Percentiles rank a stretch among this genome's conserved stretches.
Evolutionary conservation across 1,140 invertebrate species (phyloP).

Genomic region (Mylabris phalerata): DNA sequence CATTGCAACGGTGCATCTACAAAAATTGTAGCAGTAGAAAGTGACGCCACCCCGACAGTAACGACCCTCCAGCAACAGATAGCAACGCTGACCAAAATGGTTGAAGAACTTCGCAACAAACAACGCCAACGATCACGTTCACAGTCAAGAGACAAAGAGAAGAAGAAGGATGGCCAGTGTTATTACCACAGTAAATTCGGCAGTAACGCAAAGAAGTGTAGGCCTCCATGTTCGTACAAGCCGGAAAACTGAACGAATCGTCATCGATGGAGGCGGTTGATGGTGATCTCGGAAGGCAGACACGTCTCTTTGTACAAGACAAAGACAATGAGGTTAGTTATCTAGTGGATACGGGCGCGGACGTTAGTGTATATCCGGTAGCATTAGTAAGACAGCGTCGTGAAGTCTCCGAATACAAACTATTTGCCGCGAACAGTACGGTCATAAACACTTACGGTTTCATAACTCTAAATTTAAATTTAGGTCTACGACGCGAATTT

Average conservation of each 20-base stretch:
- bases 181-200: background rate
- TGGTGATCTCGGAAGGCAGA: background rate
- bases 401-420: slow-evolving; percentile 11
- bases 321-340: slow-evolving; percentile 15
- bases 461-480: slow-evolving; percentile 27
- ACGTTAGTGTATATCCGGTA: slow-evolving; percentile 14
- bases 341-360: slow-evolving; percentile 31
- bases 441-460: slow-evolving; percentile 34
- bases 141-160: background rate
- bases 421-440: slow-evolving; percentile 24
- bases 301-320: slow-evolving; percentile 11
- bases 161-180: background rate
- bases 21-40: too few relatives aligned
- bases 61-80: too few relatives aligned
- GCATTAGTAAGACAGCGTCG: background rate
- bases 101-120: too few relatives aligned
- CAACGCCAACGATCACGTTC: too few relatives aligned
- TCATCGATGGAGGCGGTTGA: slow-evolving; percentile 24
- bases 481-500: slow-evolving; percentile 36
- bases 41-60: too few relatives aligned
- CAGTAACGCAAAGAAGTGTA: background rate
- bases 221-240: background rate
- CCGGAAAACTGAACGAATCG: slow-evolving; percentile 1
- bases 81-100: too few relatives aligned
- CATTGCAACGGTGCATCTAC: background rate